Conservation (phyloP, 2,797 vertebrate species). For the Coreius guichenoti region DNA sequence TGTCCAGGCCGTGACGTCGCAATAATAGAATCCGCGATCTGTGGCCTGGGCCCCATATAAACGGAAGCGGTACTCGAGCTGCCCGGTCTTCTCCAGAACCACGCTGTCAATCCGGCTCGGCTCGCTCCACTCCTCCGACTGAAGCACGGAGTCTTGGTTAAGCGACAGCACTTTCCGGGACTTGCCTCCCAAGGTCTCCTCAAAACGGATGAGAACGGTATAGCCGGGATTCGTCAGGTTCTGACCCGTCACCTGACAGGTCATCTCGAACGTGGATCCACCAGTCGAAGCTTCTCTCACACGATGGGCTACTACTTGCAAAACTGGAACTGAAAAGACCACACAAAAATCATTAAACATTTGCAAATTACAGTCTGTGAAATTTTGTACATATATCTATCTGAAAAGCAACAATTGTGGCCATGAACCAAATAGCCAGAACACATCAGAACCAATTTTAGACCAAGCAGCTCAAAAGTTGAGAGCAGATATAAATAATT, state of each 20-base stretch:
- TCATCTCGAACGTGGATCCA: conserved; percentile 95
- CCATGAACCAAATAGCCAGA: not conserved
- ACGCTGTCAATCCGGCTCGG: conserved; percentile 83
- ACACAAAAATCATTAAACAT: conserved; percentile 43
- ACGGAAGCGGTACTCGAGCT: conserved; percentile 88
- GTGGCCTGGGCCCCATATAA: conserved; percentile 89
- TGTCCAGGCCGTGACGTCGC: conserved; percentile 87
- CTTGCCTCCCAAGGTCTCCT: conserved; percentile 73
- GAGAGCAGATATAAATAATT: not conserved
- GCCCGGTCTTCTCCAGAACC: conserved; percentile 87
- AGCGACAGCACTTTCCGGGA: conserved; percentile 86
- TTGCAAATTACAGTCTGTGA: not conserved
- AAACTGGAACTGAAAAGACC: conserved; percentile 78
- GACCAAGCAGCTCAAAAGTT: not conserved
- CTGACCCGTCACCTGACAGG: conserved; percentile 81
- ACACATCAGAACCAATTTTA: not conserved
- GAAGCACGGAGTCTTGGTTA: conserved; percentile 85
- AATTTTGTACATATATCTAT: too few relatives aligned
- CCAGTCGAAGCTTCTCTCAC: conserved; percentile 84
- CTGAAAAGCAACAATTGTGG: not conserved
- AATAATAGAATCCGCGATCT: conserved; percentile 90
- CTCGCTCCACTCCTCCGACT: conserved; percentile 83
- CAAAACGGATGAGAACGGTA: conserved; percentile 86
- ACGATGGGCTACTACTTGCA: conserved; percentile 84
- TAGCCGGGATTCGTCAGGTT: conserved; percentile 88